Base-by-base conservation (phyloP, 2,888 invertebrate species). In the Cotesia congregata region DNA sequence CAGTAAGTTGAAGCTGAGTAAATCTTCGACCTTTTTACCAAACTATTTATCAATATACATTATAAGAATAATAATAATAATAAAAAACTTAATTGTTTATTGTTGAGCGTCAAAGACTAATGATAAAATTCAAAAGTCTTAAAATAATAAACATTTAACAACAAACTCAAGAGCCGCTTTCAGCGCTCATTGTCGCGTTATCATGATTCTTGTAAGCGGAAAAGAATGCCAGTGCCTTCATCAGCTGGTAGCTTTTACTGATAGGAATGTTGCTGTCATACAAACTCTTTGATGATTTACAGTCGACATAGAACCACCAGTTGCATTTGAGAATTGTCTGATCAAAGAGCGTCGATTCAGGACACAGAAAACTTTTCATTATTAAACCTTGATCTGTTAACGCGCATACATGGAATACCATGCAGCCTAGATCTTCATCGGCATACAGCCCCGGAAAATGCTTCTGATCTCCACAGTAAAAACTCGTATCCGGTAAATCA, bases 291-390 rank as follows among this genome's bases (percentile, higher is more conserved):
- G 96, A 95, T 75, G 93, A 92, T 88, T 95, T 95, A 90, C 97
- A 97, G 87, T 97, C 96, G 0, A 97, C 96, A 88, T 96, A 97
- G 91, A 97, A 96, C 96, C 96, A 97, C 96, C 96, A 97, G 89
- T 97, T 97, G 90, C 97, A 97, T 87, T 96, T 96, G 5, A 97
- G 91, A 80, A 97, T 95, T 30, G 96, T 95, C 89, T 97, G 97
- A 86, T 97, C 97, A 90, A 97, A 97, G 73, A 97, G 92, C 0
- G 97, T 97, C 41, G 95, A 96, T 88, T 97, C 96, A 0, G 97
- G 97, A 86, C 97, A 97, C 67, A 96, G 92, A 90, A 97, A 97
- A 69, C 96, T 96, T 89, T 97, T 97, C 93, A 96, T 96, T 72
- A 97, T 95, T 75, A 96, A 91, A 0, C 96, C 96, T 82, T 96